Conservation (phyloP, 2,113 vertebrate species). For the Sinocyclocheilus maitianheensis region DNA sequence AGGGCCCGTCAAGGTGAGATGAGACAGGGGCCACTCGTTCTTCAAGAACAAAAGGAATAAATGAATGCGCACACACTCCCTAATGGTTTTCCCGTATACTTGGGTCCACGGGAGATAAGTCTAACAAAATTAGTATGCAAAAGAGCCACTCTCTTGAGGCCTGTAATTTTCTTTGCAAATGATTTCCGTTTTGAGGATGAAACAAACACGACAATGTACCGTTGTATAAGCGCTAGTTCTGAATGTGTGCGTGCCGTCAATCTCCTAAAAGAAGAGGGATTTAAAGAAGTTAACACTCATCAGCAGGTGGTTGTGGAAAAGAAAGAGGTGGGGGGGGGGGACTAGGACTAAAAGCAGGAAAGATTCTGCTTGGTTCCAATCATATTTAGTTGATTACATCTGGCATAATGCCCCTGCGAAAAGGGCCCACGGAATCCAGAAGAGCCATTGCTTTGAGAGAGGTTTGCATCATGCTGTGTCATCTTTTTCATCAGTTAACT, state of each 20-base stretch:
- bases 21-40: constrained; percentile 61
- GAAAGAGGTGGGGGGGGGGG: constrained; percentile 71
- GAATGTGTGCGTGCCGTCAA: constrained; percentile 67
- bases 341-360: constrained; percentile 53
- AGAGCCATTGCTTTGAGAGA: constrained; percentile 64
- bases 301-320: constrained; percentile 86
- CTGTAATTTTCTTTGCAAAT: constrained; percentile 96
- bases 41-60: constrained; percentile 69
- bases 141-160: constrained; percentile 92
- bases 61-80: constrained; percentile 78
- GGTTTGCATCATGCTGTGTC: constrained; percentile 69
- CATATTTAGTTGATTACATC: constrained; percentile 87
- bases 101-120: constrained; percentile 92
- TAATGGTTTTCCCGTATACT: constrained; percentile 84
- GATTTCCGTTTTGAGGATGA: constrained; percentile 92
- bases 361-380: constrained; percentile 80
- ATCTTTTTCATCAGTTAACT: constrained; percentile 76
- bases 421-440: constrained; percentile 66
- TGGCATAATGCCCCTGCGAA: constrained; percentile 68
- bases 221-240: constrained; percentile 71
- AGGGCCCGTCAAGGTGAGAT: constrained; percentile 46
- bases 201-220: constrained; percentile 87
- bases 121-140: constrained; percentile 99
- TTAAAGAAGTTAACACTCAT: constrained; percentile 89
- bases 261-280: constrained; percentile 83